Evolutionary conservation across 2,888 invertebrate genomes (phyloP).

Genomic region (Monopis laevigella): DNA sequence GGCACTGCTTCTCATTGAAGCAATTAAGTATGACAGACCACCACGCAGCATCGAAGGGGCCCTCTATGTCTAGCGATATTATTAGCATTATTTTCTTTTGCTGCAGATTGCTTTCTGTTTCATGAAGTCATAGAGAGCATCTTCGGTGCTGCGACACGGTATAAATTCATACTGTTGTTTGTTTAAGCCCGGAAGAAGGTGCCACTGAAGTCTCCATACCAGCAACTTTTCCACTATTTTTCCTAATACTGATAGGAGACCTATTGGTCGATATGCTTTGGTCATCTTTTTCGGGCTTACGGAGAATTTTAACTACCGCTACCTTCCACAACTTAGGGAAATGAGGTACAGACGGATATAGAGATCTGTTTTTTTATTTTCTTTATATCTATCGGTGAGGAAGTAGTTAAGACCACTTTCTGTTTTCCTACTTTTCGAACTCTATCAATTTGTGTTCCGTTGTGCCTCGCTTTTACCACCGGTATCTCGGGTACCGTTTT

Average conservation of each 20-base stretch:
- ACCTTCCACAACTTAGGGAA: conserved; percentile 18
- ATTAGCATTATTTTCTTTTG: not conserved
- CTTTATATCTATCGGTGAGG: too few relatives aligned
- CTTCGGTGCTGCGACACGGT: conserved; percentile 12
- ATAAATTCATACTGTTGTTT: conserved; percentile 12
- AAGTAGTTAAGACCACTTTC: too few relatives aligned
- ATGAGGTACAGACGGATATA: too few relatives aligned
- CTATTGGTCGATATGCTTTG: conserved; percentile 14
- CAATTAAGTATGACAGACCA: conserved; percentile 5
- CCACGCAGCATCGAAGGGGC: conserved; percentile 4
- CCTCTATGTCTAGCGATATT: conserved; percentile 12
- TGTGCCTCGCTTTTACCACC: too few relatives aligned
- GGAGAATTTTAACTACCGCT: conserved; percentile 14
- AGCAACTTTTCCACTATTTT: conserved; percentile 13
- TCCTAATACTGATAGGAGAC: conserved; percentile 12
- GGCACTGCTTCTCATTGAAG: not conserved
- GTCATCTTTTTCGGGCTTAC: conserved; percentile 15
- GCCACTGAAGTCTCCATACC: not conserved
- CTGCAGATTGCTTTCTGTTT: not conserved
- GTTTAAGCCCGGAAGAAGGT: conserved; percentile 3
- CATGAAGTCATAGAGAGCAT: conserved; percentile 10
- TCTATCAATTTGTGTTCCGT: too few relatives aligned
- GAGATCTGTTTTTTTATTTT: too few relatives aligned
- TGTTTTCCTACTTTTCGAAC: too few relatives aligned
- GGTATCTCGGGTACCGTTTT: too few relatives aligned